Conservation (phyloP, 2,888 invertebrate genomes). For the Hirtodrosophila histrioides region DNA sequence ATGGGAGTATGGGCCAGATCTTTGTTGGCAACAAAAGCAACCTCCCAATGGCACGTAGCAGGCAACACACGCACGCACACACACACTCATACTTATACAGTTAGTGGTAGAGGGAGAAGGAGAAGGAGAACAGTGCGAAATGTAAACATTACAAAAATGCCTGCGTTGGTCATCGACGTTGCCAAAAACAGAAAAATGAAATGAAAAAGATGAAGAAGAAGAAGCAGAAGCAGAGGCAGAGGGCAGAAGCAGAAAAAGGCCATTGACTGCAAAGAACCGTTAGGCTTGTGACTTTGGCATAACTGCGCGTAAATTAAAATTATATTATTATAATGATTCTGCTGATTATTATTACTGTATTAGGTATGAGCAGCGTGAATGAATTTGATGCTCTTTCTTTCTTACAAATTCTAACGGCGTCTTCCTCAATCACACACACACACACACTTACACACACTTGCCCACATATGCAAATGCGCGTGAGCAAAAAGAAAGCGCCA, state of each 20-base stretch:
- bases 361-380: constrained; percentile 57
- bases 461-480: constrained; percentile 45
- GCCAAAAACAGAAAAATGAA: constrained; percentile 32
- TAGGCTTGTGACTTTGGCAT: constrained; percentile 60
- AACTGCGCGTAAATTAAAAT: constrained; percentile 66
- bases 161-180: constrained; percentile 37
- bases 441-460: constrained; percentile 19
- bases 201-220: not conserved
- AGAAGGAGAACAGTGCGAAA: constrained; percentile 58
- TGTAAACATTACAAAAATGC: constrained; percentile 76
- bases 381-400: constrained; percentile 54
- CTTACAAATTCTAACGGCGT: constrained; percentile 76
- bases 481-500: constrained; percentile 72
- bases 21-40: constrained; percentile 72
- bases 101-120: not conserved
- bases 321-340: constrained; percentile 56
- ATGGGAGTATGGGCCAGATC: constrained; percentile 61
- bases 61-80: constrained; percentile 22
- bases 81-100: constrained; percentile 4
- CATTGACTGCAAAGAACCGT: constrained; percentile 56
- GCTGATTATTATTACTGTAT: constrained; percentile 59
- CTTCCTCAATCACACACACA: constrained; percentile 39
- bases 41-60: constrained; percentile 48
- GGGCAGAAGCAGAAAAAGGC: constrained; percentile 40
- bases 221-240: constrained; percentile 4